Percentiles rank a stretch among this genome's conserved stretches.
These are phyloP conservation scores for Chlorocebus sabaeus DNA, from an alignment of 2,113 vertebrate species.

Conservation along the genomic window DNA sequence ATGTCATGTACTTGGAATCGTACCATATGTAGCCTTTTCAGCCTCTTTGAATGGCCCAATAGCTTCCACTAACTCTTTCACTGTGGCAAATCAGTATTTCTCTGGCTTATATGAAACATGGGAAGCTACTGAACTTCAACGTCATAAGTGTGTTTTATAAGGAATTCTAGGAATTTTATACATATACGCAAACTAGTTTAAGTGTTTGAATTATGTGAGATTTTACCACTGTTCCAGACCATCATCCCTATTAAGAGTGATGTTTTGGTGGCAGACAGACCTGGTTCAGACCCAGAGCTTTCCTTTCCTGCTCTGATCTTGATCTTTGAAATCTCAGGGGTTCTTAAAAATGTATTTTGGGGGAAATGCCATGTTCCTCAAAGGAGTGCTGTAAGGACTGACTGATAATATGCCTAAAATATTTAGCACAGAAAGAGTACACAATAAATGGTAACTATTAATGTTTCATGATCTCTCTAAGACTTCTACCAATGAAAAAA, in stretches of 20 bases:
- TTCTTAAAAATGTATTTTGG: neutral
- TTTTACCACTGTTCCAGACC: neutral
- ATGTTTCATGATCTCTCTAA: neutral
- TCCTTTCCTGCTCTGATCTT: neutral
- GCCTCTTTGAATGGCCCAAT: neutral
- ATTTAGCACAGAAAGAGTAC: neutral
- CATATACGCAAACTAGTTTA: neutral
- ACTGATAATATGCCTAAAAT: neutral
- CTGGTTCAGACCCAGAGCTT: neutral
- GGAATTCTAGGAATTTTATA: slow-evolving; percentile 18
- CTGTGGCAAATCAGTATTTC: neutral
- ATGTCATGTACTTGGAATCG: neutral
- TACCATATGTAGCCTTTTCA: neutral
- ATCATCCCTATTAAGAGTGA: neutral
- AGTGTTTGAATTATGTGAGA: neutral
- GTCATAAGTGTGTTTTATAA: neutral
- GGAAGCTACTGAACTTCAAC: neutral
- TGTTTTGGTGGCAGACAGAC: neutral
- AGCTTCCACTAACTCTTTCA: neutral
- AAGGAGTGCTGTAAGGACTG: neutral
- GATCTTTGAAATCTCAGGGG: neutral
- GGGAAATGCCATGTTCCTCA: neutral
- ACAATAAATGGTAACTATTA: neutral
- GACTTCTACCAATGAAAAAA: neutral
- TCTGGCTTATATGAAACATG: neutral